Percentiles rank a stretch among this genome's conserved stretches.
Evolutionary conservation across 2,888 invertebrate genomes (phyloP).

Genomic region (Cerastoderma edule): DNA sequence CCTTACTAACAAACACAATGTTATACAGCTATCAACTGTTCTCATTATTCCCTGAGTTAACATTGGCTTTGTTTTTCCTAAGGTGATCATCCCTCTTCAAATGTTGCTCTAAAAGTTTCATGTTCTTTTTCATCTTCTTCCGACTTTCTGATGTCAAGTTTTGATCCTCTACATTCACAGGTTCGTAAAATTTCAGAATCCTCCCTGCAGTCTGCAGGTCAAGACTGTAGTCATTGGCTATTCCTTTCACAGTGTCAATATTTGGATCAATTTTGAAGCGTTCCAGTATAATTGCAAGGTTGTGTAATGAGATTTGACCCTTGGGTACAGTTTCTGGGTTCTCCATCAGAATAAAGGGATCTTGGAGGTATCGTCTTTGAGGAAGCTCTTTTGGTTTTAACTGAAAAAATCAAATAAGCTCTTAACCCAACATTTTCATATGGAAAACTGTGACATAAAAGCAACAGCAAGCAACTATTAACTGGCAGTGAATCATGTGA

Average conservation of each 20-base stretch:
- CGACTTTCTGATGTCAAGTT: neutral
- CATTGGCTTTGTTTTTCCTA: neutral
- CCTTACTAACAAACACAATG: neutral
- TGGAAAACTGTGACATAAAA: neutral
- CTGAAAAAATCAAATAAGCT: constrained; percentile 36
- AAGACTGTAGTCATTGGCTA: constrained; percentile 89
- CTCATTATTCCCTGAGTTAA: neutral
- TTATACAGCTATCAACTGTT: neutral
- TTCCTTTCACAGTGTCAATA: constrained; percentile 86
- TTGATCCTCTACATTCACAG: neutral
- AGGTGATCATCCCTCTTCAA: neutral
- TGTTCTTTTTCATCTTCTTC: constrained; percentile 11
- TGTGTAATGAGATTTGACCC: constrained; percentile 88
- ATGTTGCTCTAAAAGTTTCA: constrained; percentile 3
- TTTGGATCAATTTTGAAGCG: constrained; percentile 85
- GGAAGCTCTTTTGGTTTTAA: constrained; percentile 86
- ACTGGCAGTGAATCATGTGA: no score
- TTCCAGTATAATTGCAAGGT: constrained; percentile 88
- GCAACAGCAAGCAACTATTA: no score
- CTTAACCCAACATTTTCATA: constrained; percentile 13
- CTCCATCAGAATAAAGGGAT: constrained; percentile 88
- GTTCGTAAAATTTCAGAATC: constrained; percentile 2
- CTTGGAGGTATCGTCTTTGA: constrained; percentile 85
- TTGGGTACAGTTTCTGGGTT: constrained; percentile 87
- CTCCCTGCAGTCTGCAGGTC: constrained; percentile 84